phyloP scores from a whole-genome alignment of 1,140 invertebrate genomes.

The Drosophila pandora region DNA sequence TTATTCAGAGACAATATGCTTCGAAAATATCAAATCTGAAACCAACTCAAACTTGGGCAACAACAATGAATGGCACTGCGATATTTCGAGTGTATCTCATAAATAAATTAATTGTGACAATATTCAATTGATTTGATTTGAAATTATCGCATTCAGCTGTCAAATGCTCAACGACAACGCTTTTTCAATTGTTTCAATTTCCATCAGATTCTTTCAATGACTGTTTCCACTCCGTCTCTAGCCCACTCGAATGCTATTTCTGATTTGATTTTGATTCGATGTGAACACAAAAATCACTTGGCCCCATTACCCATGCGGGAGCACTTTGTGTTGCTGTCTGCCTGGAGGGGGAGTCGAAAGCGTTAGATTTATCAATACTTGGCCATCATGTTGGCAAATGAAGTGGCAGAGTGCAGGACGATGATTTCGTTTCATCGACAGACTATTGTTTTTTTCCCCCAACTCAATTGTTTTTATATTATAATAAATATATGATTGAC shows the following conservation, averaged over 20 bases:
- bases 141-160: slow-evolving; percentile 80
- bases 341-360: neutral
- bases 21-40: slow-evolving; percentile 35
- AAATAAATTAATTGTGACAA: slow-evolving; percentile 82
- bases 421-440: neutral
- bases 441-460: neutral
- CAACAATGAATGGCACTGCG: neutral
- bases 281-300: slow-evolving; percentile 27
- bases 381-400: slow-evolving; percentile 37
- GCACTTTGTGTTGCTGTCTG: slow-evolving; percentile 2
- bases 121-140: slow-evolving; percentile 81
- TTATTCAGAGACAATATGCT: slow-evolving; percentile 36
- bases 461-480: too few relatives aligned
- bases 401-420: slow-evolving; percentile 22
- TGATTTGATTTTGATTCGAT: slow-evolving; percentile 56
- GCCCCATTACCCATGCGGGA: slow-evolving; percentile 31
- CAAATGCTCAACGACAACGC: slow-evolving; percentile 44
- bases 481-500: too few relatives aligned
- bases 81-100: slow-evolving; percentile 63
- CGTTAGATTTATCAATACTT: slow-evolving; percentile 18
- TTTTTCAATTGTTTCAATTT: slow-evolving; percentile 66
- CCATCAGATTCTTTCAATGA: slow-evolving; percentile 24
- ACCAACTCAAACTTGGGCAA: slow-evolving; percentile 13
- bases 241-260: slow-evolving; percentile 29
- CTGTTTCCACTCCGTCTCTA: slow-evolving; percentile 1